A percentile compares a stretch with the other conserved stretches of the same genome.
Evolutionary conservation across 2,888 invertebrate genomes (phyloP).

Genomic region (Seira ritae): DNA sequence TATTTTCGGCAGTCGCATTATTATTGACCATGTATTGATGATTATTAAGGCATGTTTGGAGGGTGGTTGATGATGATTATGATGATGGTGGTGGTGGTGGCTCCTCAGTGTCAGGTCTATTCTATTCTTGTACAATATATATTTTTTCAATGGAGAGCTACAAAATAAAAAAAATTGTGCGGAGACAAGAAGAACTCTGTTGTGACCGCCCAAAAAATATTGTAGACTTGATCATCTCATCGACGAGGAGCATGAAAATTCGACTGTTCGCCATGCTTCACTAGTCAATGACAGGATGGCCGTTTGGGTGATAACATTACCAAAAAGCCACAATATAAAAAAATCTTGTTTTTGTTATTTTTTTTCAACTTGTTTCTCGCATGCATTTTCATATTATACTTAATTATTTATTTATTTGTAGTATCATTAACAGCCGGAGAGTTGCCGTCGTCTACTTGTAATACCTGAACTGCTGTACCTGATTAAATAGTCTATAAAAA

Average conservation of each 20-base stretch:
- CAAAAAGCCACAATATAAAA: too few relatives aligned
- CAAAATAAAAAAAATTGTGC: constrained; percentile 25
- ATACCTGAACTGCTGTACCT: too few relatives aligned
- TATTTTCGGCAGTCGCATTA: constrained; percentile 37
- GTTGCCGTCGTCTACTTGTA: too few relatives aligned
- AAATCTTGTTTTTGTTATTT: too few relatives aligned
- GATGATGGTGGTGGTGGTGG: constrained; percentile 8
- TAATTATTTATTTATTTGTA: too few relatives aligned
- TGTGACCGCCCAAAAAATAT: constrained; percentile 29
- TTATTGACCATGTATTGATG: constrained; percentile 16
- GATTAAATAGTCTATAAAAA: too few relatives aligned
- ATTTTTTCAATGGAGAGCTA: constrained; percentile 41
- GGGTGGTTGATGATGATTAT: neutral
- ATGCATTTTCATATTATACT: too few relatives aligned
- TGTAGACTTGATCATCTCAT: constrained; percentile 7
- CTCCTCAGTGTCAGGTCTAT: neutral
- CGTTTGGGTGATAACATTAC: too few relatives aligned
- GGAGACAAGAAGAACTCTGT: constrained; percentile 20
- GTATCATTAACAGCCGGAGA: too few relatives aligned
- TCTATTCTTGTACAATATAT: neutral
- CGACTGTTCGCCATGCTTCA: neutral
- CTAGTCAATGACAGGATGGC: too few relatives aligned
- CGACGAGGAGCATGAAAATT: constrained; percentile 24
- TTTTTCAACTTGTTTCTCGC: too few relatives aligned
- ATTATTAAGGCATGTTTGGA: too few relatives aligned